These are phyloP conservation scores for Zoroaster sp. DNA, from an alignment of 53 echinoderm and acorn worm genomes.

Conservation along the genomic window DNA sequence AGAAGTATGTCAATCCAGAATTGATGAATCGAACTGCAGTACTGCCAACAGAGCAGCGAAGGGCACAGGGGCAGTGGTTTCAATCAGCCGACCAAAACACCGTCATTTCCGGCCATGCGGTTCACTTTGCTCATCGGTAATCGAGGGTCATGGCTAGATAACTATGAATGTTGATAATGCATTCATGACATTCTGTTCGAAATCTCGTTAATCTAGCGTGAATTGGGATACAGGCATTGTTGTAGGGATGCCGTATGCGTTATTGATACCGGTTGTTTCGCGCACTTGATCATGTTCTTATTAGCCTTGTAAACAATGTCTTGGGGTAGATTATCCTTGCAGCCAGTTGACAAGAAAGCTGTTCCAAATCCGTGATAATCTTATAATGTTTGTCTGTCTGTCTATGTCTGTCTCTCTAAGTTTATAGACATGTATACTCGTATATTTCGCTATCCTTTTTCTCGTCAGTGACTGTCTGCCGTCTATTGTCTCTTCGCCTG, in stretches of 20 bases:
- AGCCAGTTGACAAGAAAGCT: not conserved
- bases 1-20: too few species aligned
- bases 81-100: slow-evolving; percentile 11
- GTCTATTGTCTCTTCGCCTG: not conserved
- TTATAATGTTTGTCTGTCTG: not conserved
- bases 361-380: not conserved
- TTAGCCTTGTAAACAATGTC: not conserved
- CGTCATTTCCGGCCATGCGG: not conserved
- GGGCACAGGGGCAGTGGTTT: not conserved
- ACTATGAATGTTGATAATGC: too few species aligned
- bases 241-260: too few species aligned
- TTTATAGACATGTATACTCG: too few species aligned
- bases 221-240: too few species aligned
- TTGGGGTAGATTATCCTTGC: not conserved
- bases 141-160: too few species aligned
- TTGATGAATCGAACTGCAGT: not conserved
- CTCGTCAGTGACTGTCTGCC: not conserved
- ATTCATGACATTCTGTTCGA: too few species aligned
- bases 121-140: not conserved
- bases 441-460: not conserved
- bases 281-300: too few species aligned
- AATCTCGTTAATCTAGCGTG: too few species aligned
- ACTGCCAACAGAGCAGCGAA: not conserved
- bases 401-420: not conserved
- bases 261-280: too few species aligned